These are phyloP conservation scores for Hyperoplus lanceolatus DNA, from an alignment of 2,797 vertebrate genomes.

Conservation along the genomic window DNA sequence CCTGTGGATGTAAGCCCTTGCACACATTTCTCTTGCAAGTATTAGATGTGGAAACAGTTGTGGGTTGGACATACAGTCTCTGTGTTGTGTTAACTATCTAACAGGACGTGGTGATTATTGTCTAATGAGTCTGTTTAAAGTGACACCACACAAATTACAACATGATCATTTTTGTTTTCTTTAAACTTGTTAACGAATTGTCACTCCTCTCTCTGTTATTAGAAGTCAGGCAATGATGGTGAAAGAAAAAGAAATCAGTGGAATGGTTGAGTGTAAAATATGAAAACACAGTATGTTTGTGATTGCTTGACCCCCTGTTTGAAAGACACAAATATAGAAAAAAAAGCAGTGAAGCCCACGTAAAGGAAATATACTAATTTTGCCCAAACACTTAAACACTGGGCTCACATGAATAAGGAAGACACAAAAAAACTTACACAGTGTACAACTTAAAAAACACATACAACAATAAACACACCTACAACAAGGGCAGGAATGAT, in stretches of 20 bases:
- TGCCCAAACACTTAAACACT: conserved; percentile 33
- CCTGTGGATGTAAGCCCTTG: not conserved
- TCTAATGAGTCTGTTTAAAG: not conserved
- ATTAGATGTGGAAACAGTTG: not conserved
- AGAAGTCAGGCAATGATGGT: not conserved
- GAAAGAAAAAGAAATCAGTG: conserved; percentile 9
- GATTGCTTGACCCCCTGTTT: conserved; percentile 26
- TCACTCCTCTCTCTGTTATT: conserved; percentile 25
- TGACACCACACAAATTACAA: conserved; percentile 1
- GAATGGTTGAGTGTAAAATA: conserved; percentile 23
- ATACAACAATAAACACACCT: conserved; percentile 48
- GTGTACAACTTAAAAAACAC: conserved; percentile 39
- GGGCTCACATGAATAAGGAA: conserved; percentile 52
- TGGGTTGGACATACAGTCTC: not conserved
- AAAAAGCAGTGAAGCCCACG: conserved; percentile 46
- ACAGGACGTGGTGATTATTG: not conserved
- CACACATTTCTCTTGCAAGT: not conserved
- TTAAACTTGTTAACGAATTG: conserved; percentile 6
- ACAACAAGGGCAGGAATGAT: conserved; percentile 37
- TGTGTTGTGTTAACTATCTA: not conserved
- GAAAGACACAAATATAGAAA: conserved; percentile 44
- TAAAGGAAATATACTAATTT: conserved; percentile 37
- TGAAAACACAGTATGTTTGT: conserved; percentile 10
- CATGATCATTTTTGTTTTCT: not conserved
- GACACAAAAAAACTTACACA: conserved; percentile 43